Percentiles rank a stretch among this genome's conserved stretches.
phyloP scores from a whole-genome alignment of 2,888 invertebrate genomes.

The Gastrophysa polygoni region DNA sequence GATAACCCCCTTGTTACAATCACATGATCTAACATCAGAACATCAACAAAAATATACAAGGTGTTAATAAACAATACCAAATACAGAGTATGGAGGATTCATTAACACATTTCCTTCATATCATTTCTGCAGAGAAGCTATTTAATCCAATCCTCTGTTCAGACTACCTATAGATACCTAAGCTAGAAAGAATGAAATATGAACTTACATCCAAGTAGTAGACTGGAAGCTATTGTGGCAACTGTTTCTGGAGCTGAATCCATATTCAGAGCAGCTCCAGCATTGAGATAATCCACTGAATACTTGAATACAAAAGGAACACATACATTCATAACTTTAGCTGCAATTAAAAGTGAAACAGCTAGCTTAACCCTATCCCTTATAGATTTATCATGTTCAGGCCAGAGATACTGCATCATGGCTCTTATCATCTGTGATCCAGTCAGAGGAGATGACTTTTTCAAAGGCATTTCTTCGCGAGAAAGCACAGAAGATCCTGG shows the following conservation, averaged over 20 bases:
- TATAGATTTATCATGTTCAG: conserved; percentile 81
- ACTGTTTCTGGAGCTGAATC: conserved; percentile 81
- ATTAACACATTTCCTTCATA: too few species aligned
- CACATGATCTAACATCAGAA: too few species aligned
- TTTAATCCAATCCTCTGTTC: too few species aligned
- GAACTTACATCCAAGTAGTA: conserved; percentile 86
- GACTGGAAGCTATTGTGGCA: conserved; percentile 76
- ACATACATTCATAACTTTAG: conserved; percentile 86
- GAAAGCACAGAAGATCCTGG: conserved; percentile 73
- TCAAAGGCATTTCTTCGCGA: conserved; percentile 63
- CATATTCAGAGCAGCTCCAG: conserved; percentile 69
- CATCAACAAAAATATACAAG: too few species aligned
- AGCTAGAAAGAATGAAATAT: too few species aligned
- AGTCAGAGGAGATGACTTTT: conserved; percentile 66
- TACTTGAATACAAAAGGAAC: conserved; percentile 97
- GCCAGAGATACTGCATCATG: conserved; percentile 95
- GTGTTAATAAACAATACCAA: too few species aligned
- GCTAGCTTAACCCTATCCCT: conserved; percentile 82
- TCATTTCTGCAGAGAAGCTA: too few species aligned
- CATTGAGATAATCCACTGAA: conserved; percentile 86
- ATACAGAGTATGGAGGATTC: too few species aligned
- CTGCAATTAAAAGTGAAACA: conserved; percentile 76
- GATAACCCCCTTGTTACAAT: too few species aligned
- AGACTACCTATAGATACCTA: too few species aligned
- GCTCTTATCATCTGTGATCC: conserved; percentile 81